Base-by-base conservation (phyloP, 2,113 vertebrate genomes). In the Terrapene triunguis region DNA sequence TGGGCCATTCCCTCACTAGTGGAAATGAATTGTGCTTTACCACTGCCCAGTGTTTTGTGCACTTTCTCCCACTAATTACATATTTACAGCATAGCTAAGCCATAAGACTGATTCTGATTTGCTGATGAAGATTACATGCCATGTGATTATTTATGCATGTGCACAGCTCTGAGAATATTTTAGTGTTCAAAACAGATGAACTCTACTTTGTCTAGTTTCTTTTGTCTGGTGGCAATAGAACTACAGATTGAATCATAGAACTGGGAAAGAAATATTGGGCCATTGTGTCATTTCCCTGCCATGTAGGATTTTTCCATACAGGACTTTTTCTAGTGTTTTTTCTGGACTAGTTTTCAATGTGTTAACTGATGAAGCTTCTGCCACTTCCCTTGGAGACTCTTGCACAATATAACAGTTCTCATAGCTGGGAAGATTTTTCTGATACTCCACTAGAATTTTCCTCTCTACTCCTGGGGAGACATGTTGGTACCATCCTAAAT, bases 1-100 rank as follows among this genome's bases (percentile, higher is more conserved):
- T 32, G 84, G 87, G 85, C 50, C 10, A 57, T 92, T 93, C 74
- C 87, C 82, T 72, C 83, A 89, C 89, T 82, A 81, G 78, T 87
- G 93, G 92, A 96, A 97, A 88, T 74, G 80, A 82, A 85, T 89
- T 88, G 79, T 95, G 94, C 96, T 97, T 94, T 93, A 83, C 96
- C 91, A 47, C 95, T 81, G 89, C 74, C 92, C 92, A 24, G 89
- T 35, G 91, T 82, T 93, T 84, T 42, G 29, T 47, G 74, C 69
- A n/a, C 48, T 89, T 62, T 93, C 38, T 95, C 93, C 51, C 57
- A 24, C 89, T 85, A 80, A 95, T 19, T 93, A 76, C 84, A 24
- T 85, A 85, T 55, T 86, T 69, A 12, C 22, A 11, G 65, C 5
- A 1, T 32, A 94, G 95, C 97, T 96, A 96, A 94, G 50, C 62